Conservation (phyloP, 2,888 invertebrate genomes). For the Rotaria socialis region DNA sequence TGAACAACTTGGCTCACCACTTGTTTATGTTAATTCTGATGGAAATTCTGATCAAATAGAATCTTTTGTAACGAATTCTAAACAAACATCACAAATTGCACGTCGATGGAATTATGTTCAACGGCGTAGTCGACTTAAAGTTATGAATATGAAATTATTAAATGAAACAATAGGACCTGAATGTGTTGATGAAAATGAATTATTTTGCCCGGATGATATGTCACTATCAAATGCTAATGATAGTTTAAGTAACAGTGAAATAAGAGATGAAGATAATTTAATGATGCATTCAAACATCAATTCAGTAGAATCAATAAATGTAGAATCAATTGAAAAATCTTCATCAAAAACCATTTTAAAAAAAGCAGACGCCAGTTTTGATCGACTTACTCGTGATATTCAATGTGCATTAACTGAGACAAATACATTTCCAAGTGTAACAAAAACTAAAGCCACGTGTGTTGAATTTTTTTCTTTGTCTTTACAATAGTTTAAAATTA, state of each 20-base stretch:
- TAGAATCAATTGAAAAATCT: not conserved
- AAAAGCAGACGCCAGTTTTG: not conserved
- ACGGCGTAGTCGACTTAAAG: conserved; percentile 25
- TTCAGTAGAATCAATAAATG: not conserved
- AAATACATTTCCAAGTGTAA: not conserved
- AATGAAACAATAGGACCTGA: not conserved
- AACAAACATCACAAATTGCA: conserved; percentile 5
- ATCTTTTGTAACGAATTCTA: conserved; percentile 11
- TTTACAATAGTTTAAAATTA: too few relatives aligned
- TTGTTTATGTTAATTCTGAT: not conserved
- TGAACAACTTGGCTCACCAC: not conserved
- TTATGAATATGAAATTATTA: not conserved
- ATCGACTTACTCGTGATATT: not conserved
- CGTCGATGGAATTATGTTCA: conserved; percentile 31
- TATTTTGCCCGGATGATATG: not conserved
- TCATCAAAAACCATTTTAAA: not conserved
- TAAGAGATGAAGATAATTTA: not conserved
- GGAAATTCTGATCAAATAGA: not conserved
- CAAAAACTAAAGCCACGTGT: not conserved
- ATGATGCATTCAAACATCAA: not conserved
- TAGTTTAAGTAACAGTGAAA: not conserved
- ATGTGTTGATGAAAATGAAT: not conserved
- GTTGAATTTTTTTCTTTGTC: too few relatives aligned
- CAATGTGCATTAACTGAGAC: not conserved
- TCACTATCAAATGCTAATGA: not conserved